These are phyloP conservation scores for Hypena proboscidalis DNA, from an alignment of 2,888 invertebrate species.

Conservation along the genomic window DNA sequence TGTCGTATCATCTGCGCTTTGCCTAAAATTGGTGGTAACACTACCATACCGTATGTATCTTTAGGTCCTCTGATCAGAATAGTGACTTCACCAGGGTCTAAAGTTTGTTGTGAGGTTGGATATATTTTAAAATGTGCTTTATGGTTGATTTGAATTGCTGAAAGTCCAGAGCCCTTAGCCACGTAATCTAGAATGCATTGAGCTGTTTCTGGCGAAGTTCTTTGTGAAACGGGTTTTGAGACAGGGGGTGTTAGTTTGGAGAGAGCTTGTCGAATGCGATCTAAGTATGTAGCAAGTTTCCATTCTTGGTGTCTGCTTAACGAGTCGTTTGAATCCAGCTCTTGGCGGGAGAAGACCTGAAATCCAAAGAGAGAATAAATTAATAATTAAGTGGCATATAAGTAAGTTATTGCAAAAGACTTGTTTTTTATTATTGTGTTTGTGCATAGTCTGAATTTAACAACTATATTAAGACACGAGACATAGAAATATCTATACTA, in stretches of 20 bases:
- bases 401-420: too few species aligned
- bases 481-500: too few species aligned
- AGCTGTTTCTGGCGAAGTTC: constrained; percentile 65
- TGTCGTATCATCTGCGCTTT: constrained; percentile 78
- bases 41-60: constrained; percentile 75
- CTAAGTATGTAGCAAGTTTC: constrained; percentile 82
- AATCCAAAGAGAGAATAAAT: constrained; percentile 54
- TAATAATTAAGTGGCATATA: too few species aligned
- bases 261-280: constrained; percentile 76
- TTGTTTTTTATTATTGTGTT: too few species aligned
- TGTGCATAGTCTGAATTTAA: too few species aligned
- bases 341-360: constrained; percentile 85
- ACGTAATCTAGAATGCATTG: constrained; percentile 82
- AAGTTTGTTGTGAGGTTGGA: constrained; percentile 77
- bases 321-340: constrained; percentile 77
- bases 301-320: constrained; percentile 84
- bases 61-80: constrained; percentile 79
- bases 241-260: constrained; percentile 73
- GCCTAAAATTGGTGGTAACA: constrained; percentile 75
- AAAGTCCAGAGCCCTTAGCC: constrained; percentile 86
- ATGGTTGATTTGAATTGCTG: constrained; percentile 83
- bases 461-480: too few species aligned
- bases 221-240: constrained; percentile 65
- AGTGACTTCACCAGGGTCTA: constrained; percentile 78
- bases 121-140: constrained; percentile 86